Percentiles rank a stretch among this genome's conserved stretches.
Conservation (phyloP, 2,797 vertebrate species). For the Falco naumanni region DNA sequence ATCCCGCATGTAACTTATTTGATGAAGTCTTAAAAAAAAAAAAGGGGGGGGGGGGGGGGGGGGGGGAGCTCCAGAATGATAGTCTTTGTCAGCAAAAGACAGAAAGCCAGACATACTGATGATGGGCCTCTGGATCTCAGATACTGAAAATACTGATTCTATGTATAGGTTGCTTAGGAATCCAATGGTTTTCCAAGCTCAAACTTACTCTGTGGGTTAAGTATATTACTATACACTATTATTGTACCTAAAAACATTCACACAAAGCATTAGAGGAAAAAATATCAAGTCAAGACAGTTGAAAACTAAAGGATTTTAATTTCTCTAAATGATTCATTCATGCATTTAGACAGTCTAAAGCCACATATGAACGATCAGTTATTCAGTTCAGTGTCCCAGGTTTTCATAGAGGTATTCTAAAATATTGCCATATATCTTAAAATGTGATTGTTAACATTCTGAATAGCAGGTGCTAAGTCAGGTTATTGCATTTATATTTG, state of each 20-base stretch:
- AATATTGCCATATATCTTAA: background rate
- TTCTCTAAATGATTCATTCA: background rate
- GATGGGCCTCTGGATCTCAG: background rate
- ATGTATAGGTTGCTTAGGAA: background rate
- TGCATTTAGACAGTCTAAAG: background rate
- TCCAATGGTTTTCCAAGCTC: background rate
- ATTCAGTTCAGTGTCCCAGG: background rate
- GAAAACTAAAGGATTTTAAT: background rate
- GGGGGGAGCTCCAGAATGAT: background rate
- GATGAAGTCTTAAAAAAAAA: background rate
- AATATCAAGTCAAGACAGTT: background rate
- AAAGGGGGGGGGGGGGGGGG: background rate
- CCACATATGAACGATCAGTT: background rate
- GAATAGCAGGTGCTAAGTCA: background rate
- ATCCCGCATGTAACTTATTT: background rate
- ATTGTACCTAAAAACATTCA: background rate
- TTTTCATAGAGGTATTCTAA: background rate
- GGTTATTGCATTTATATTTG: background rate
- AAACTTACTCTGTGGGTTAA: background rate
- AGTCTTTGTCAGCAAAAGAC: background rate
- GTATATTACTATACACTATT: background rate
- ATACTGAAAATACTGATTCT: background rate
- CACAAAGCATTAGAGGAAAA: background rate
- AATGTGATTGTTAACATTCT: background rate
- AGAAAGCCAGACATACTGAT: background rate